Conservation (phyloP, 2,888 invertebrate genomes). For the Copidosoma aretas region DNA sequence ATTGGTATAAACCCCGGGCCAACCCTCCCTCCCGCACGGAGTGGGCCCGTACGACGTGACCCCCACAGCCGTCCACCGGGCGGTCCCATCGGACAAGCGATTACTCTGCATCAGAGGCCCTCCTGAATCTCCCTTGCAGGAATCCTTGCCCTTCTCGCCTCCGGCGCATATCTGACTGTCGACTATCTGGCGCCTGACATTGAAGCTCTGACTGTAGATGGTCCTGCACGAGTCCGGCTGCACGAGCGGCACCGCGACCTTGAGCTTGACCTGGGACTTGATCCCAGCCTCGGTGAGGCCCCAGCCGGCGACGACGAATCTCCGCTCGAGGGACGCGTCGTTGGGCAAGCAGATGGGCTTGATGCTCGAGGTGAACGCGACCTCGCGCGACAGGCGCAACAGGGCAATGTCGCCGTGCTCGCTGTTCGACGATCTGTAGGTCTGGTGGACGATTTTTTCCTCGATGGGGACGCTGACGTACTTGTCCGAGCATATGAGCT, state of each 20-base stretch:
- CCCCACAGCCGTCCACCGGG: conserved; percentile 65
- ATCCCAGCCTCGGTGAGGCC: conserved; percentile 67
- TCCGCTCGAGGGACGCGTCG: conserved; percentile 51
- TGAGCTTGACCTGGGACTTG: conserved; percentile 67
- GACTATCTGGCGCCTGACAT: conserved; percentile 63
- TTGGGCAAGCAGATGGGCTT: conserved; percentile 70
- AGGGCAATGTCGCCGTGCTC: conserved; percentile 74
- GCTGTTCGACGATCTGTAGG: conserved; percentile 68
- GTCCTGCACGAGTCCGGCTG: conserved; percentile 63
- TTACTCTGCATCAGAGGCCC: conserved; percentile 72
- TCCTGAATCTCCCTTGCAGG: conserved; percentile 80
- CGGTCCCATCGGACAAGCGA: conserved; percentile 20
- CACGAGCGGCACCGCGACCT: conserved; percentile 65
- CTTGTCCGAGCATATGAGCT: conserved; percentile 66
- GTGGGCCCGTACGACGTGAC: conserved; percentile 70
- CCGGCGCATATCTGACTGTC: conserved; percentile 74
- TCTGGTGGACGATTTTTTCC: conserved; percentile 70
- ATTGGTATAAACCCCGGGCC: conserved; percentile 70
- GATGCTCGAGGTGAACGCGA: conserved; percentile 66
- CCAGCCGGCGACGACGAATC: conserved; percentile 70
- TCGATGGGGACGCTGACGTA: conserved; percentile 70
- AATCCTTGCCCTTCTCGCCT: conserved; percentile 72
- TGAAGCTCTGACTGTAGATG: conserved; percentile 64
- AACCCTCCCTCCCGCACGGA: conserved; percentile 65
- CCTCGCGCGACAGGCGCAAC: conserved; percentile 67